Base-by-base conservation (phyloP, 2,113 vertebrate genomes). In the Spizaetus ornatus region DNA sequence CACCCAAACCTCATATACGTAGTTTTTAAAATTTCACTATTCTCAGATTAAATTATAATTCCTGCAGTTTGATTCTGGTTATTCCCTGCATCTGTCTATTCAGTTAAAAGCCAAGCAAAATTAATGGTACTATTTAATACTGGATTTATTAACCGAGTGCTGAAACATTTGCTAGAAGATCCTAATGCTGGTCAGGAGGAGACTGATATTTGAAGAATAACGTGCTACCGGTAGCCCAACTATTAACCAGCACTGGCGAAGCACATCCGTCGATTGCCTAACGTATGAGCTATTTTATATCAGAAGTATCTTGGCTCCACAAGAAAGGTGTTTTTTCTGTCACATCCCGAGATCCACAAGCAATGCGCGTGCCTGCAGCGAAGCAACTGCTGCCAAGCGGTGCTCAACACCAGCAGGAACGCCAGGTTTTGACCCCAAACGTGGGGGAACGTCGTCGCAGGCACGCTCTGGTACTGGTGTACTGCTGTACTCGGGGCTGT, bases 381-480 rank as follows among this genome's bases (percentile, higher is more conserved):
- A 47, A 42, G 31, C 15, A 3, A 9, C 40, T 3, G 61, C 59
- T n/a, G 52, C 58, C 22, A 21, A 7, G 36, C 58, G 14, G 16
- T 4, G 7, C 42, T 16, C 11, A 17, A 7, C 17, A 14, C 18
- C 23, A 13, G 16, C 26, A 6, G 1, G 38, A 31, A 22, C 0
- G 9, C 23, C 38, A 11, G 12, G 19, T 15, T 45, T 7, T 21
- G 26, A 16, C 55, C 50, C 34, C 40, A 40, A 14, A 32, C 7
- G 10, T 1, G 47, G 20, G 3, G 32, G 48, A 16, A 2, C 11
- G 2, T 3, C 8, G 9, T 25, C 13, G 36, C 56, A 11, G 52
- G 18, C n/a, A 16, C 15, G 4, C 6, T 0, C 42, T 20, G 16
- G 4, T 5, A 2, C 3, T 0, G 20, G 7, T 13, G 47, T 3